Evolutionary conservation across 2,113 vertebrate species (phyloP), one percentile per base, ranked within the genome.

Genomic region (Zosterops borbonicus): DNA sequence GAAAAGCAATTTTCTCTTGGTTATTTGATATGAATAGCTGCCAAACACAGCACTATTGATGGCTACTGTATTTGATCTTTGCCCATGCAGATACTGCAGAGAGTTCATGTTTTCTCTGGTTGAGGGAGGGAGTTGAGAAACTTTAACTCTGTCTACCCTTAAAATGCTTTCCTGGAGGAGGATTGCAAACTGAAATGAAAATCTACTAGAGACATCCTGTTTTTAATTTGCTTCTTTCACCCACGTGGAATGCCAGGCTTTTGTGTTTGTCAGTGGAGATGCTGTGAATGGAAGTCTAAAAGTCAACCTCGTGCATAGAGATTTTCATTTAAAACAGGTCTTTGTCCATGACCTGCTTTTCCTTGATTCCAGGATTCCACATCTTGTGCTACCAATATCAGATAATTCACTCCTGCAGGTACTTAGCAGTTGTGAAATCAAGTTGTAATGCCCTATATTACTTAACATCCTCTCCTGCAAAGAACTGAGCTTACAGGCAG

Each of bases 1-100:
- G 69, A 78, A 67, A 95, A 88, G 47, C 71, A 88, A 20, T 74
- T 94, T 95, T 87, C 49, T 67, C 65, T 74, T 52, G 39, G 35
- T 52, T 91, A 33, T 95, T 93, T 59, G 59, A 70, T 93, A 73
- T 64, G 33, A 73, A 60, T 81, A 58, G 25, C 84, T 78, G 39
- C 80, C 68, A 83, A 83, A 80, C 63, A n/a, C n/a, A 52, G 39
- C 64, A 15, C 56, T 91, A 1, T 44, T 80, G 71, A 77, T 95
- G 82, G 63, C 63, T 77, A 1, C 65, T 88, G 52, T 95, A 44
- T 88, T 91, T 94, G 85, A 85, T 95, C 82, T 91, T 83, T 74
- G 63, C 47, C 85, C 19, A 8, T 83, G 82, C 47, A 80, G 91
- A 67, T 89, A 35, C 4, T 63, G 35, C 44, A 91, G 77, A 63